Evolutionary conservation across 2,888 invertebrate species (phyloP), one percentile per base, ranked within the genome.

Genomic region (Hecatera dysodea): DNA sequence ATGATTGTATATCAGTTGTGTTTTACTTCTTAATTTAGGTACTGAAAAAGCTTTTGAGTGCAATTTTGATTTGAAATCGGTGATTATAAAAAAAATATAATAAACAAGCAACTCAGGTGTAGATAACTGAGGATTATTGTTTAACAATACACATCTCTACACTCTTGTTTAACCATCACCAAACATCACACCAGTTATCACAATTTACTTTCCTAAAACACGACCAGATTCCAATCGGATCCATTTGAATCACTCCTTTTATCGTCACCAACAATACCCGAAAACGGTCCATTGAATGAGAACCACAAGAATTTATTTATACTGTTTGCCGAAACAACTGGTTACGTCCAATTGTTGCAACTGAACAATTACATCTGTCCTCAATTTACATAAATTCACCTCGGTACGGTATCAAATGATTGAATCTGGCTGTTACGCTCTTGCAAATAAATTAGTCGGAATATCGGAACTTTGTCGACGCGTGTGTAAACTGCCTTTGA

Each of bases 301-400:
- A 17, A 39, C 62, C 33, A 27, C 29, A 68, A 22, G 12, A 44
- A 52, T 56, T 22, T 69, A 64, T 71, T 53, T 67, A 56, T 9
- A 64, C 19, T 59, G 42, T 59, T 39, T 27, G 24, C 12, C 24
- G 42, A 42, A 59, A 59, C n/a, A 12, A 36, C 22, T n/a, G 8
- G 8, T 9, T 33, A 33, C 33, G 7, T 8, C 19, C 72, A 67
- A 42, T 64, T 72, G 50, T 46, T 80, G 76, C 75, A 73, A 33
- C 48, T 57, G 53, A 68, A 79, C 79, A 72, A 72, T 80, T 74
- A 78, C 78, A 70, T 70, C 62, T 57, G 66, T 63, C 22, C 39
- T n/a, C 67, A 59, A 70, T 81, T 78, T 65, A 61, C 74, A 81
- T 81, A 67, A 74, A 78, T 80, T 74, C 64, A 53, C 48, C 48